phyloP scores from a whole-genome alignment of 2,888 invertebrate genomes.

The Flexamia atlantica region DNA sequence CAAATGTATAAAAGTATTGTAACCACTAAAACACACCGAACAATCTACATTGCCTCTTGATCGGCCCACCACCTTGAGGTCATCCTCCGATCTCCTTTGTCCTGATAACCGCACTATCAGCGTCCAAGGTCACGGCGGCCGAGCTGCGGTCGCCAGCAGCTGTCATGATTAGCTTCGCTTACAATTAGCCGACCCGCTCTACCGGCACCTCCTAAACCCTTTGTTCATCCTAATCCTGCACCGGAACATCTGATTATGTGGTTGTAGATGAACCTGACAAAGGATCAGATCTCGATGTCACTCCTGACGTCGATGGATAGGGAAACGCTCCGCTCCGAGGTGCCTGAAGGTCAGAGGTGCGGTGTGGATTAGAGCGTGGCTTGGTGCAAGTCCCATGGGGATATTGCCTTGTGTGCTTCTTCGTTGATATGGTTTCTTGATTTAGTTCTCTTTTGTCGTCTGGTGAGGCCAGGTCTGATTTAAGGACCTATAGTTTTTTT shows the following conservation, averaged over 20 bases:
- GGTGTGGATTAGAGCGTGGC: not conserved
- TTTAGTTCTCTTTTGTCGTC: too few species aligned
- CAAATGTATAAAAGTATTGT: too few species aligned
- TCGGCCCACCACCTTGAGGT: not conserved
- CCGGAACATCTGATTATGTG: slow-evolving; percentile 59
- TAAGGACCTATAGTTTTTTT: too few species aligned
- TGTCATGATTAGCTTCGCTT: slow-evolving; percentile 45
- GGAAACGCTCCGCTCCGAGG: slow-evolving; percentile 25
- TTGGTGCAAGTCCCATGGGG: too few species aligned
- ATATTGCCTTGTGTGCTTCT: too few species aligned
- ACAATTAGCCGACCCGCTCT: slow-evolving; percentile 50
- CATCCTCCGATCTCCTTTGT: not conserved
- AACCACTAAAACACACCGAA: too few species aligned
- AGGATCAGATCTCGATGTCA: slow-evolving; percentile 39
- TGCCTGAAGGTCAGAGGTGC: not conserved
- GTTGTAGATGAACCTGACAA: slow-evolving; percentile 46
- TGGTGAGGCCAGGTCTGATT: too few species aligned
- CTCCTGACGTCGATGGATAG: slow-evolving; percentile 1
- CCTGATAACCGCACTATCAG: slow-evolving; percentile 37
- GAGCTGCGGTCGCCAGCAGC: not conserved
- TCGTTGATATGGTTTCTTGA: too few species aligned
- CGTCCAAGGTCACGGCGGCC: not conserved
- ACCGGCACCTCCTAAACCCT: slow-evolving; percentile 45
- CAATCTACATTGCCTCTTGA: too few species aligned
- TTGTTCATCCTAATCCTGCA: slow-evolving; percentile 54